Evolutionary conservation across 2,888 invertebrate genomes (phyloP), one percentile per base, ranked within the genome.

Genomic region (Hyalella azteca): DNA sequence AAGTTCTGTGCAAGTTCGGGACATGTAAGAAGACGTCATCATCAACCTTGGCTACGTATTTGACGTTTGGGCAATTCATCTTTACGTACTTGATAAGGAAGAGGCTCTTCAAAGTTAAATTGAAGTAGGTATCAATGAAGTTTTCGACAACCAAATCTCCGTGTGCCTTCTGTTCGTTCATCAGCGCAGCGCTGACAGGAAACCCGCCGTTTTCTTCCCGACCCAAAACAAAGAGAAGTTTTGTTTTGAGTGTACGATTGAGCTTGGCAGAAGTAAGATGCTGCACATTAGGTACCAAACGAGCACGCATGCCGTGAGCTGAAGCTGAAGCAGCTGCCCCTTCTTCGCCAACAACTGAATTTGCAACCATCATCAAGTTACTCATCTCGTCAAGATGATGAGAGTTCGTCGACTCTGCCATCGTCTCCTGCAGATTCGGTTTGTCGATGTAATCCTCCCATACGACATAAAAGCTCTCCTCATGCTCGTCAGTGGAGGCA

Each of bases 1-100:
- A 66, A 32, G 76, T 59, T 9, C 40, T 75, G 40, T 77, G 60
- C 40, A 85, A 75, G n/a, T 82, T 82, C 11, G 80, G 81, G 11
- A 83, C 81, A 73, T 83, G 82, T 54, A 85, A 73, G 73, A 82
- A 85, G 54, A 85, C 82, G 66, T 85, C 85, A 54, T 85, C 85
- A 76, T 85, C 85, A 13, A 77, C 73, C 50, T 85, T 85, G 76
- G 82, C 79, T 13, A 85, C 48, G 49, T 66, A 84, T 26, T 78
- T 76, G 9, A 73, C 81, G 4, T 41, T 66, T n/a, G 77, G 78
- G 50, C 85, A 85, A 22, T 81, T 78, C n/a, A 41, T 49, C 13
- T 80, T 78, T 7, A 79, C 76, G 82, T 81, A 84, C 50, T 85
- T 83, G 32, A 85, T 78, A 78, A 83, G 79, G 48, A 83, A 82